Evolutionary conservation across 2,797 vertebrate genomes (phyloP).

Genomic region (Pipistrellus pygmaeus): DNA sequence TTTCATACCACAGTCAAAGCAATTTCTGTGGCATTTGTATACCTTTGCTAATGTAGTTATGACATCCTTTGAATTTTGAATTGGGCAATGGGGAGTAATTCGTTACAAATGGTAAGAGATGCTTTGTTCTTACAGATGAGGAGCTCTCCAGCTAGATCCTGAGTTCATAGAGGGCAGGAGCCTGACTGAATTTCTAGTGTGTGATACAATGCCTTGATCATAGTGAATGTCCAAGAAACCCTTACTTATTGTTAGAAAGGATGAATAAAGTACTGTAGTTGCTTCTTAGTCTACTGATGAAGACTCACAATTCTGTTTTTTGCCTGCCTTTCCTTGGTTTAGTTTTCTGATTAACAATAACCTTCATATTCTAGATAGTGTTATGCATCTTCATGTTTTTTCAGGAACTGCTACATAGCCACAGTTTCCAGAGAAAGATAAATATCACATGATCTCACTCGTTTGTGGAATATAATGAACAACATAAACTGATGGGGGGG

Average conservation of each 20-base stretch:
- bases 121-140: conserved; percentile 10
- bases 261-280: not conserved
- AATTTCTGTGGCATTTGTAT: not conserved
- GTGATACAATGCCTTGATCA: not conserved
- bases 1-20: not conserved
- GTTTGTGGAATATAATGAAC: too few species aligned
- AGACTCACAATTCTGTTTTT: not conserved
- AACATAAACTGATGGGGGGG: too few species aligned
- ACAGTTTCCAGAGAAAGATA: not conserved
- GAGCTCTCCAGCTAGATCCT: not conserved
- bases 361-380: not conserved
- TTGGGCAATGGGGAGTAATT: not conserved
- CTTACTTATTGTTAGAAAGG: not conserved
- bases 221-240: not conserved
- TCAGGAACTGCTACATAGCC: not conserved
- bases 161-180: not conserved
- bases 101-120: not conserved
- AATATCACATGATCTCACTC: too few species aligned
- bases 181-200: not conserved
- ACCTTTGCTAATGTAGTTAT: conserved; percentile 5
- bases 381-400: not conserved
- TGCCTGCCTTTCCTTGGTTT: not conserved
- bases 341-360: conserved; percentile 9
- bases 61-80: conserved; percentile 34
- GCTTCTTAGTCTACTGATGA: not conserved